phyloP scores from a whole-genome alignment of 2,113 vertebrate genomes.

The Hypomesus transpacificus region DNA sequence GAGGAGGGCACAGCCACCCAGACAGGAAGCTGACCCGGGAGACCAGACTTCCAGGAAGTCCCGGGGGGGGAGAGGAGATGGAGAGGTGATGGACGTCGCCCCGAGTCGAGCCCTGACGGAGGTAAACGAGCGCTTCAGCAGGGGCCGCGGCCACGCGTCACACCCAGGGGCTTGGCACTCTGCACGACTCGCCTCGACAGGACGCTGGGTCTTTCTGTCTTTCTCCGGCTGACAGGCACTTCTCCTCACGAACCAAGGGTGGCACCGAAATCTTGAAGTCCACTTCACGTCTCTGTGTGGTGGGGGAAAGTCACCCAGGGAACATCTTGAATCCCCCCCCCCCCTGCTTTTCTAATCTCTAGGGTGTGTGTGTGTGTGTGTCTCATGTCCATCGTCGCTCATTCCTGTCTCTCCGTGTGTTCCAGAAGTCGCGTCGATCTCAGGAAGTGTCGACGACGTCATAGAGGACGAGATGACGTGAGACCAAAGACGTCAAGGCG shows the following conservation, averaged over 20 bases:
- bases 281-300: neutral
- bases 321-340: no score
- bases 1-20: no score
- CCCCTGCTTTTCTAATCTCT: no score
- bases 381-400: neutral
- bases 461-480: conserved; percentile 63
- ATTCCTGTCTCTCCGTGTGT: neutral
- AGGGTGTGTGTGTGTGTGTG: neutral
- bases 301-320: neutral
- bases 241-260: neutral
- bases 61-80: no score
- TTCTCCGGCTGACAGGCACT: neutral
- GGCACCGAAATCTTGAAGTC: neutral
- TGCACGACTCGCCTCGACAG: no score
- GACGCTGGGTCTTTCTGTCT: no score
- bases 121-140: no score
- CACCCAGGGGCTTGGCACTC: no score
- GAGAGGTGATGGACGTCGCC: no score
- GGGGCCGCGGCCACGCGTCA: no score
- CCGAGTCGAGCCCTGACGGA: no score
- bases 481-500: conserved; percentile 47
- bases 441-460: conserved; percentile 72
- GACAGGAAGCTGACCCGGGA: neutral
- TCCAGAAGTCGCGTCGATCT: conserved; percentile 73
- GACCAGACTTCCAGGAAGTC: neutral